Evolutionary conservation across 2,797 vertebrate species (phyloP), one percentile per base, ranked within the genome.

Genomic region (Harpagifer antarcticus): DNA sequence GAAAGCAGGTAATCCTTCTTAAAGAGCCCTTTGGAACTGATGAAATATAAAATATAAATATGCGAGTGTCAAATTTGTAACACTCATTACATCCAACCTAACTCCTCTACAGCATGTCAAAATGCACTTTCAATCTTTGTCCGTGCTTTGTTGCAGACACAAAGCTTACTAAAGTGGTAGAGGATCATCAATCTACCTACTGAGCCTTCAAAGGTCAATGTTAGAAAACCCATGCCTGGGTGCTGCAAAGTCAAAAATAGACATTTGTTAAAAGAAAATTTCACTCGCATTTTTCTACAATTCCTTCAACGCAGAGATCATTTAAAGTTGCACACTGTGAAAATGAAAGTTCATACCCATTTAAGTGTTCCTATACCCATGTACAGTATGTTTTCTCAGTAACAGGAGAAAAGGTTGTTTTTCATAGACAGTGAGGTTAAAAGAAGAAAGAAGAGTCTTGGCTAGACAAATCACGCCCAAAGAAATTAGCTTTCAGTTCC

Each of bases 171-270:
- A 14, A 56, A 7, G 62, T 31, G 53, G 58, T 43, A 7, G 16
- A 31, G 50, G 54, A 43, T 33, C 31, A 17, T 53, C 64, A 31
- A 54, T 31, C 65, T 42, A 48, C 19, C 43, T 65, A 42, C 47
- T 50, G 55, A 65, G 73, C 53, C 45, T 44, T 20, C 40, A 74
- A 78, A 76, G 72, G 72, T 76, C 68, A 71, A 20, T 44, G 40
- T 57, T 47, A 45, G 42, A 71, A 65, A 71, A 84, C n/a, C 16
- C 31, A 47, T 2, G 14, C 19, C 40, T n/a, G 44, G 13, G 19
- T 44, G 31, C 49, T 33, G 56, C 47, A 23, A 58, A 47, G 57
- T 19, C 57, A 70, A 81, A 72, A 43, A 64, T 45, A 76, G 60
- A 61, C 15, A 5, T 59, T 33, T 62, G 9, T 10, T 12, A 44